Base-by-base conservation (phyloP, 2,888 invertebrate species). In the Cryptus armator region DNA sequence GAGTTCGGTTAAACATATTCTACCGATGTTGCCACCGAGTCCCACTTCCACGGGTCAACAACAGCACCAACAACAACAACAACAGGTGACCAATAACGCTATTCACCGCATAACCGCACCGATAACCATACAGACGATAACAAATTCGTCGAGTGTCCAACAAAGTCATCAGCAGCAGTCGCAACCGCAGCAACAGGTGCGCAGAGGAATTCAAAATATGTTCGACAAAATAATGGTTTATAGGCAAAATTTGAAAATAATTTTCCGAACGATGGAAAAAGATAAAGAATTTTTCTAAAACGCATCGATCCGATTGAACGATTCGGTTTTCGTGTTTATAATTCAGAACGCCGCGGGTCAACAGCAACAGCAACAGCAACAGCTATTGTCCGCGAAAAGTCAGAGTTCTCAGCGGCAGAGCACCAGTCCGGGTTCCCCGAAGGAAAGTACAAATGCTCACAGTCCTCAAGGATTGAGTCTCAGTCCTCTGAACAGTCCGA, bases 401-500 rank as follows among this genome's bases (percentile, higher is more conserved):
- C 92, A 91, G 80, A 77, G 89, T 16, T 90, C 90, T 48, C 92
- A 91, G 71, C 86, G 90, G 6, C 91, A 92, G 48, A 90, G 87
- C 66, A 93, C 90, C 84, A 89, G 87, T 81, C 93, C 94, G 44
- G 90, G 91, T n/a, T 93, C 94, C 3, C 93, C 94, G 14, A 93
- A 93, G 66, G 93, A 93, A 59, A 89, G 76, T 68, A 88, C 93
- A 0, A 90, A 86, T 62, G 92, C 90, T 2, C 92, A 93, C 80
- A 93, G 93, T 89, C 93, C 93, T 5, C 93, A 92, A 70, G 89
- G 89, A n/a, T 91, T 94, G 56, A 95, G 92, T 85, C 86, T 91
- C 46, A 95, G 95, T 91, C 95, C 95, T 1, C 87, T 94, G 29
- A 93, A 94, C 81, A 94, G 93, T 88, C 94, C 94, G 1, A 94